Conservation (phyloP, 2,888 invertebrate species). For the Lutraria lutraria region DNA sequence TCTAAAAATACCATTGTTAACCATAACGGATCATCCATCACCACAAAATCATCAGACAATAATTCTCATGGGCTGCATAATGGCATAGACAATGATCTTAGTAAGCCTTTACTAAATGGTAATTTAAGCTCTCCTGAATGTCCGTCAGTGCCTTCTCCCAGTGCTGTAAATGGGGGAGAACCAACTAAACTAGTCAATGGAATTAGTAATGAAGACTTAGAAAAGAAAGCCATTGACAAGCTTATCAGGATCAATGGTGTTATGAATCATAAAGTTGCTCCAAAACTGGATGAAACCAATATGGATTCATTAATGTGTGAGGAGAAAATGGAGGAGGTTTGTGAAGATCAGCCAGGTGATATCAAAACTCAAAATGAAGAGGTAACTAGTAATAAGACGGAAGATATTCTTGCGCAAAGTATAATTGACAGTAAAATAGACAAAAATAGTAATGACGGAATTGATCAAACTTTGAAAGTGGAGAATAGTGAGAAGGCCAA, state of each 20-base stretch:
- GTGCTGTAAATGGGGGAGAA: constrained; percentile 59
- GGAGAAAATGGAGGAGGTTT: constrained; percentile 38
- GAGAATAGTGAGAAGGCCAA: constrained; percentile 47
- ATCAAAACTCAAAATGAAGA: constrained; percentile 32
- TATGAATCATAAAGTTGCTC: constrained; percentile 74
- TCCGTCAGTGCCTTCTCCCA: constrained; percentile 68
- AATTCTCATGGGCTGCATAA: constrained; percentile 69
- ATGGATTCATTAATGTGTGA: constrained; percentile 24
- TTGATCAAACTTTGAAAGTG: constrained; percentile 42
- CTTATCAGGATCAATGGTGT: constrained; percentile 77
- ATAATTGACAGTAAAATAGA: constrained; percentile 64
- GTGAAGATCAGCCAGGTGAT: constrained; percentile 16
- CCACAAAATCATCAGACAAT: constrained; percentile 52
- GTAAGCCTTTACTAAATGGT: constrained; percentile 68
- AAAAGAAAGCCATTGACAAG: constrained; percentile 68
- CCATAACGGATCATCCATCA: constrained; percentile 54
- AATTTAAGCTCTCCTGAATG: constrained; percentile 67
- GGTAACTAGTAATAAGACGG: constrained; percentile 44
- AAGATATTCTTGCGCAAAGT: constrained; percentile 66
- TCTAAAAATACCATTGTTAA: constrained; percentile 45
- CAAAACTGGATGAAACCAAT: constrained; percentile 43
- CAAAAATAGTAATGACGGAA: constrained; percentile 55
- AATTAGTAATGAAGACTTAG: constrained; percentile 56
- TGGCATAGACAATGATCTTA: constrained; percentile 63
- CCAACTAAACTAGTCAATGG: constrained; percentile 66